Evolutionary conservation across 2,888 invertebrate genomes (phyloP), one percentile per base, ranked within the genome.

Genomic region (Gerris lacustris): DNA sequence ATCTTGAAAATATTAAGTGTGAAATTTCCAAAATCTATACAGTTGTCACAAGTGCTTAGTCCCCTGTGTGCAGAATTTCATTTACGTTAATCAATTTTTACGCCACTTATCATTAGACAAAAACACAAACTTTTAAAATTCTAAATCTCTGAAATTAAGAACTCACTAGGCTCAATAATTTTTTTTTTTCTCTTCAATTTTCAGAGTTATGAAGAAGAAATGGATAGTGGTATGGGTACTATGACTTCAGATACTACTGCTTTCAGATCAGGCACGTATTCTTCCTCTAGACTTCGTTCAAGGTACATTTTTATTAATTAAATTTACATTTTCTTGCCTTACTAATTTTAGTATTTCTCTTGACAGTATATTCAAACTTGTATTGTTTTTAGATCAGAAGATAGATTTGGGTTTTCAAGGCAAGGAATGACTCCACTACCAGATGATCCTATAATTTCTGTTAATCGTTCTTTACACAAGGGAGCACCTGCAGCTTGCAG

Each of bases 161-260:
- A 31, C 31, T 31, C 4, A 31, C 31, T 31, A 31, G 1, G 31
- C 31, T 31, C 31, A 31, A 2, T 31, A 1, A 31, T 2, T 31
- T 2, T 2, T 31, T 31, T 31, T 31, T 1, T 31, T 2, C 31
- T 31, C 31, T 31, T 31, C 31, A 2, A 2, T 31, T 55, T 55
- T 9, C 55, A 55, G 31, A 18, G 64, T 9, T 17, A 64, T 7
- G 17, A 17, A 9, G 31, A n/a, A 18, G 64, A 70, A 9, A 72
- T 73, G 68, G 79, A 79, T 72, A 79, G 79, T 74, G 79, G 79
- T 44, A 73, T 78, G 73, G 77, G 78, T 63, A 78, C 79, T 15
- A 77, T 75, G 68, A 75, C 73, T 31, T 69, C 74, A n/a, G 72
- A 73, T 47, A 71, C 70, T 45, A 75, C 74, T 44, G 71, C 71